phyloP scores from a whole-genome alignment of 2,797 vertebrate species.

The Gobio occitaniae region DNA sequence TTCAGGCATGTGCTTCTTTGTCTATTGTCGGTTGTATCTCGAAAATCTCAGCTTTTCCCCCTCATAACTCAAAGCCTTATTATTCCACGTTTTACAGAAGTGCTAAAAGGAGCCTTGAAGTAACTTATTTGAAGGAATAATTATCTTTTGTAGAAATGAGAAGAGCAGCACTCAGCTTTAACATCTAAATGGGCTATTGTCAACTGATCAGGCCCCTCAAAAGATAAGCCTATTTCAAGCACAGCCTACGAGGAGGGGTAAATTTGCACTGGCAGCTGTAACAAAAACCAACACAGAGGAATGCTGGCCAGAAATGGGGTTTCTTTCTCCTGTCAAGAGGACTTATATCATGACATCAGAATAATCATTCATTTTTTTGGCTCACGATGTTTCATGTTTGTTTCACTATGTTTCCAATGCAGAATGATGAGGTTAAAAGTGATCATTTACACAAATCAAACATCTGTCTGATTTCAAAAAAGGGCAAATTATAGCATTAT shows the following conservation, averaged over 20 bases:
- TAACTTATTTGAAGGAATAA: conserved; percentile 56
- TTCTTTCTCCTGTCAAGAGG: conserved; percentile 66
- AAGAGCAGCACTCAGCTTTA: conserved; percentile 71
- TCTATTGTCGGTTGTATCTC: conserved; percentile 41
- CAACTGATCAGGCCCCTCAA: conserved; percentile 72
- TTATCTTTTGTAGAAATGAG: conserved; percentile 51
- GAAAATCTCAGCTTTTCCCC: conserved; percentile 38
- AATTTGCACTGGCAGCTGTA: conserved; percentile 84
- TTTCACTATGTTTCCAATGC: not conserved
- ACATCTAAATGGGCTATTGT: conserved; percentile 81
- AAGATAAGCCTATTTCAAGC: conserved; percentile 82
- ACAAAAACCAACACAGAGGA: conserved; percentile 75
- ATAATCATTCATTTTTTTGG: conserved; percentile 30
- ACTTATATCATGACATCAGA: conserved; percentile 59
- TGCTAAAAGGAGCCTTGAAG: conserved; percentile 48
- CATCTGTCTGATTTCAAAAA: conserved; percentile 13
- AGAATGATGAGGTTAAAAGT: not conserved
- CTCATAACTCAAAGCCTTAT: conserved; percentile 29
- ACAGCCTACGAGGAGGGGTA: conserved; percentile 74
- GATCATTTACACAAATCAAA: not conserved
- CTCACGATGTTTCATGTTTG: not conserved
- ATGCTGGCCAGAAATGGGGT: conserved; percentile 64
- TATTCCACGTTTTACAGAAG: conserved; percentile 37
- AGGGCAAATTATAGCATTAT: too few species aligned
- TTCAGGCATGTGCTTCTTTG: conserved; percentile 41